Evolutionary conservation across 1,140 invertebrate genomes (phyloP).

Genomic region (Drosophila truncata): DNA sequence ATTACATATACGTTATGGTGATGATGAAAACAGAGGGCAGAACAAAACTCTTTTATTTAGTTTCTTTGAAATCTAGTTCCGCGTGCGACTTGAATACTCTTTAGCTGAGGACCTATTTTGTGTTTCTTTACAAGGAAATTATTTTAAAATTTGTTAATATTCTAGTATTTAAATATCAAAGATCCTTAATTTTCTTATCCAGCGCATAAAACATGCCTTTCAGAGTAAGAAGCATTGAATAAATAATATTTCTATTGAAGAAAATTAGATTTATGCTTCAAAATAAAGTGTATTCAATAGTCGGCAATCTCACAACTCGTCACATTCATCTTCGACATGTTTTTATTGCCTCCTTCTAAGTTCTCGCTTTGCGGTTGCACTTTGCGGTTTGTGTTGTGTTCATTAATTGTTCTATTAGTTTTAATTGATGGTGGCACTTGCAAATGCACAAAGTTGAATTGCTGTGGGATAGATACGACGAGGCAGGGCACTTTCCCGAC

Average conservation of each 20-base stretch:
- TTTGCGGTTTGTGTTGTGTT: slow-evolving; percentile 50
- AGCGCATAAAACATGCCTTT: not conserved
- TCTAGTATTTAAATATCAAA: not conserved
- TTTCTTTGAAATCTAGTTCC: slow-evolving; percentile 38
- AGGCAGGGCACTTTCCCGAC: slow-evolving; percentile 12
- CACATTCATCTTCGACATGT: slow-evolving; percentile 47
- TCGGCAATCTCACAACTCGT: not conserved
- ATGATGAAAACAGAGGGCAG: slow-evolving; percentile 36
- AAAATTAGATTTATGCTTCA: not conserved
- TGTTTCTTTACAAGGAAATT: too few relatives aligned
- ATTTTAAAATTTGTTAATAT: too few relatives aligned
- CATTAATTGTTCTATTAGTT: slow-evolving; percentile 82
- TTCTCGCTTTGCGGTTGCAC: slow-evolving; percentile 65
- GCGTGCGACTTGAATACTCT: slow-evolving; percentile 37
- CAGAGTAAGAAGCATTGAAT: not conserved
- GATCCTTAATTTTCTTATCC: not conserved
- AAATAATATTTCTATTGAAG: too few relatives aligned
- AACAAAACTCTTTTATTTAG: slow-evolving; percentile 72
- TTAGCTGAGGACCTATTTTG: not conserved
- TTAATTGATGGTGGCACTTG: slow-evolving; percentile 77
- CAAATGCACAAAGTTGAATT: slow-evolving; percentile 63
- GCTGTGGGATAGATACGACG: slow-evolving; percentile 45
- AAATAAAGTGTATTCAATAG: slow-evolving; percentile 14
- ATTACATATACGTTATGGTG: slow-evolving; percentile 25
- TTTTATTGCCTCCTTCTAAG: slow-evolving; percentile 46